Conservation (phyloP, 1,140 invertebrate genomes). For the Rhagoletis zephyria region DNA sequence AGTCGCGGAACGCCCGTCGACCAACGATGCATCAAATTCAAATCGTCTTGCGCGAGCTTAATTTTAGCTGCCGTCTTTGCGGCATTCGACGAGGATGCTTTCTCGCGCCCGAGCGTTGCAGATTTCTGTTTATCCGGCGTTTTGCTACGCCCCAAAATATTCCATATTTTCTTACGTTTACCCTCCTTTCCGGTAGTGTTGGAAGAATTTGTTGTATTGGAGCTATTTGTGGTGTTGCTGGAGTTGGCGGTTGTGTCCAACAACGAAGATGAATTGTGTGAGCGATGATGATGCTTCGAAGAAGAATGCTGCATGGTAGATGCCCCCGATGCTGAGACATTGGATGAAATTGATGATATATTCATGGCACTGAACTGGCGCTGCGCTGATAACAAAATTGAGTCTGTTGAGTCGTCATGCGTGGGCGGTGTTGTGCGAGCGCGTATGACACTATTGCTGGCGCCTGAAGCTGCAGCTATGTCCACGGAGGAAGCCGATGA, state of each 20-base stretch:
- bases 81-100: conserved; percentile 64
- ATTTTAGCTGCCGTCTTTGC: conserved; percentile 73
- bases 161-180: conserved; percentile 79
- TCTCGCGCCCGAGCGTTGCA: conserved; percentile 78
- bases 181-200: conserved; percentile 72
- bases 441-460: background rate
- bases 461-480: conserved; percentile 59
- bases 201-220: conserved; percentile 55
- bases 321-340: conserved; percentile 18
- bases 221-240: conserved; percentile 54
- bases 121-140: conserved; percentile 76
- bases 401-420: conserved; percentile 56
- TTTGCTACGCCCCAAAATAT: conserved; percentile 77
- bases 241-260: conserved; percentile 63
- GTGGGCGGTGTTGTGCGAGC: conserved; percentile 20
- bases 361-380: conserved; percentile 72
- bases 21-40: conserved; percentile 77
- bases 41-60: conserved; percentile 74
- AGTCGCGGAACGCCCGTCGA: conserved; percentile 79
- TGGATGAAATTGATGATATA: conserved; percentile 65
- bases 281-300: conserved; percentile 12
- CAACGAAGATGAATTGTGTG: conserved; percentile 59
- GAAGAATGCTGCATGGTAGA: conserved; percentile 57
- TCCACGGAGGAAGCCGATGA: conserved; percentile 57
- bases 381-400: conserved; percentile 58